Base-by-base conservation (phyloP, 53 echinoderm and acorn worm genomes). In the Patiria pectinifera region DNA sequence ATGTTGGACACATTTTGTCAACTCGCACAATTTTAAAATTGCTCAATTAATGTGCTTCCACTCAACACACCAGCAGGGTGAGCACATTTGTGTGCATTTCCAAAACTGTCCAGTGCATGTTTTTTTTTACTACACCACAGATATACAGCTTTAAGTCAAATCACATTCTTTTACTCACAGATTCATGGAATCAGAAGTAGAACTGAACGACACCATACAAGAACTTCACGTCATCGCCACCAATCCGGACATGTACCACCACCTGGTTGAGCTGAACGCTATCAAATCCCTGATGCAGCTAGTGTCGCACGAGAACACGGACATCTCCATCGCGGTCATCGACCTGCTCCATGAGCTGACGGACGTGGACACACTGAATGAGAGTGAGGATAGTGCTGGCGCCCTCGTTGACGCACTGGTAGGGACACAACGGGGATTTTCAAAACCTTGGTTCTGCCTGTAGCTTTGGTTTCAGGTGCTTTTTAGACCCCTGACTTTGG, bases 201-300 rank as follows among this genome's bases (percentile, higher is more conserved):
- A 98, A 12, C 71, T 98, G 49, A 96, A 98, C 81, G 98, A 98
- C 83, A 95, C 85, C 6, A 83, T 98, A 9, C 98, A 98, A 69
- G 98, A 98, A 87, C 94, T 98, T 15, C 98, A 98, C 48, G 98
- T 98, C 63, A 97, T 98, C 24, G 98, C 98, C 63, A 97, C 98
- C 4, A 95, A 91, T 6, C 98, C 98, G 3, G 97, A 98, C 14
- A 97, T 98, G 94, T 98, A 98, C 85, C 98, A 97, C 71, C 97
- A 98, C 77, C 85, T 97, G 23, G 96, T 95, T 48, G 95, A 95
- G 66, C 94, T 97, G 81, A 95, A 96, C 63, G 97, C 97, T 53
- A 89, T 95, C 76, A 96, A 97, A 72, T 97, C 97, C 1, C 49
- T 97, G 63, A 91, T 98, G 21, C 96, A 95, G 83, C 92, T 98